These are phyloP conservation scores for Leptobrachium ailaonicum DNA, from an alignment of 2,113 vertebrate species.

Conservation along the genomic window DNA sequence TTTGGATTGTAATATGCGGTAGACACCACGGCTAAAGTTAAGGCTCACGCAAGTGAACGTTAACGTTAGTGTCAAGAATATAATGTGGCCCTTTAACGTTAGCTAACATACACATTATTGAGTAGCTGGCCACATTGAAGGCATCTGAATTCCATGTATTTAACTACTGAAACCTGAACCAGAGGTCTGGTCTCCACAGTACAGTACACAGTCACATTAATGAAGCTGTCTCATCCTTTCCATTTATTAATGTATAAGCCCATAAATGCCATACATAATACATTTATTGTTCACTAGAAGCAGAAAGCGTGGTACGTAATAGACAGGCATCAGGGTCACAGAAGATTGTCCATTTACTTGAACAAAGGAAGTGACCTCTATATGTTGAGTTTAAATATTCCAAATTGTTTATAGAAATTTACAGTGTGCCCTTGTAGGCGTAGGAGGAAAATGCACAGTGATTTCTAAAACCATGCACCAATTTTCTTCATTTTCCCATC, in stretches of 20 bases:
- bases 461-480: slow-evolving; percentile 14
- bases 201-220: slow-evolving; percentile 1
- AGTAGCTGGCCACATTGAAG: background rate
- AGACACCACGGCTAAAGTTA: too few relatives aligned
- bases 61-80: too few relatives aligned
- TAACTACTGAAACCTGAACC: slow-evolving; percentile 25
- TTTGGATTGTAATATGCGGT: too few relatives aligned
- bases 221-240: background rate
- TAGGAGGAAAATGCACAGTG: slow-evolving; percentile 29
- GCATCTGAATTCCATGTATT: slow-evolving; percentile 17
- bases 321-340: slow-evolving; percentile 36
- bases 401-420: slow-evolving; percentile 34
- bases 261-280: slow-evolving; percentile 22
- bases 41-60: too few relatives aligned
- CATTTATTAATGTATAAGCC: slow-evolving; percentile 19
- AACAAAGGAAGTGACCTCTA: slow-evolving; percentile 32
- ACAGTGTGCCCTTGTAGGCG: slow-evolving; percentile 19
- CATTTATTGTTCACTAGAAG: slow-evolving; percentile 25
- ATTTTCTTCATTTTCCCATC: background rate
- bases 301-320: slow-evolving; percentile 5
- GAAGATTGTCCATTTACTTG: slow-evolving; percentile 21
- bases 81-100: background rate
- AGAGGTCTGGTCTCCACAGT: slow-evolving; percentile 6
- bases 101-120: background rate
- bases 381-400: slow-evolving; percentile 28